Evolutionary conservation across 2,797 vertebrate genomes (phyloP), one percentile per base, ranked within the genome.

Genomic region (Poliocrania exsul): DNA sequence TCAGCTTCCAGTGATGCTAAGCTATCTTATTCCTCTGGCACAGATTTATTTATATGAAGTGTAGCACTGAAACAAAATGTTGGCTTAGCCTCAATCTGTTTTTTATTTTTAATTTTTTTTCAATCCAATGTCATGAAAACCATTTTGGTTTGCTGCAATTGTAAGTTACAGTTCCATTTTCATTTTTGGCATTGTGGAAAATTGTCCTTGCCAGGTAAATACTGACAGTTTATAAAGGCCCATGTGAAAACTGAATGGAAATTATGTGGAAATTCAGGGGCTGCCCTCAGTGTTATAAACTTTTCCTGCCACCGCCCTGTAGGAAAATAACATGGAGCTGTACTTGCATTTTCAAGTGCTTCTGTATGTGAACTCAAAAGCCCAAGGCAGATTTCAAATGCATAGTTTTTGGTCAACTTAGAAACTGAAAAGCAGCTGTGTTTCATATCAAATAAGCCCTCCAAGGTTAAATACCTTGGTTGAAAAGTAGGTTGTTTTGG

Each of bases 41-140:
- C 84, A 89, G 84, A 92, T 95, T 78, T 95, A 75, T 90, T 94
- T 89, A 40, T 81, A 64, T 54, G 66, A 89, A 94, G 61, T 54
- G 79, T 83, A 71, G 23, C 37, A n/a, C 46, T 89, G 71, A 93
- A 95, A 84, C 66, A 90, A 94, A 95, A 94, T 60, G 56, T 82
- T 97, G 86, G 61, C 89, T 86, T 74, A 91, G 47, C 46, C 14
- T 88, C 69, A 66, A 26, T 89, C 31, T 70, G 10, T 1, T 46
- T 67, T 38, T 57, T 42, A 13, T 60, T 46, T 75, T 56, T 69
- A 20, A 7, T 62, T 25, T 29, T 28, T 77, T 88, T 80, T 81
- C 20, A 50, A 15, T 57, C 46, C 38, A 44, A 4, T 26, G 19
- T 77, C 60, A 74, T 29, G 42, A 92, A 95, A 87, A 49, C 24